Percentiles rank a stretch among this genome's conserved stretches.
phyloP scores from a whole-genome alignment of 2,888 invertebrate species.

The Ptilodon capucinus region DNA sequence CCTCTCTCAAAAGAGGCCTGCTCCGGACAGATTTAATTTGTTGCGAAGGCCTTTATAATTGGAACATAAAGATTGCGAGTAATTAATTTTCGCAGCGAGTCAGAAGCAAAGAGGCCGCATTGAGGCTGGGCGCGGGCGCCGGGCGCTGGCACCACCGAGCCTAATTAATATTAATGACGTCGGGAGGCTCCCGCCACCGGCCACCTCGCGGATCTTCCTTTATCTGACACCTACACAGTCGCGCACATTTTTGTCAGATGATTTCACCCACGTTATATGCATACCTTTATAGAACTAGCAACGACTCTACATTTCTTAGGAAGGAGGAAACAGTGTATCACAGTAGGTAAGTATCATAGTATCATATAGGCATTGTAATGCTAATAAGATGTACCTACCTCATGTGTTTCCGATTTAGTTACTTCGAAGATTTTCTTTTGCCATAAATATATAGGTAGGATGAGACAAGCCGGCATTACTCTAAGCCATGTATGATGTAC shows the following conservation, averaged over 20 bases:
- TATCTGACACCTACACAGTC: slow-evolving; percentile 57
- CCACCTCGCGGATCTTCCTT: slow-evolving; percentile 49
- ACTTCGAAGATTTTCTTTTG: no score
- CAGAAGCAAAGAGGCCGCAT: slow-evolving; percentile 79
- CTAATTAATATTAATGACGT: slow-evolving; percentile 82
- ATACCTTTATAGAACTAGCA: not conserved
- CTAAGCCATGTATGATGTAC: not conserved
- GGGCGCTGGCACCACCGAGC: slow-evolving; percentile 63
- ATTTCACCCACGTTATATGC: slow-evolving; percentile 24
- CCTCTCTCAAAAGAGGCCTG: slow-evolving; percentile 81
- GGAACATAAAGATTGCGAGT: slow-evolving; percentile 83
- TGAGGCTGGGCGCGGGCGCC: slow-evolving; percentile 61
- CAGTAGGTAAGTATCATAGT: no score
- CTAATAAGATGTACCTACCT: no score
- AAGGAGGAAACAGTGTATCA: no score
- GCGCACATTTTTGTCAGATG: slow-evolving; percentile 40
- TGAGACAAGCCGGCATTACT: not conserved
- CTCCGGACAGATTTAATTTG: slow-evolving; percentile 82
- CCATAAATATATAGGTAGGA: not conserved
- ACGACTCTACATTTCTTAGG: not conserved
- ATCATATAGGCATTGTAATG: no score
- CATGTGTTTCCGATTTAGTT: no score
- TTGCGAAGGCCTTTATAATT: slow-evolving; percentile 83
- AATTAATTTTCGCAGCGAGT: slow-evolving; percentile 83
- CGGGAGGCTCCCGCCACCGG: slow-evolving; percentile 57